Base-by-base conservation (phyloP, 2,888 invertebrate genomes). In the Drosophila barbarae region DNA sequence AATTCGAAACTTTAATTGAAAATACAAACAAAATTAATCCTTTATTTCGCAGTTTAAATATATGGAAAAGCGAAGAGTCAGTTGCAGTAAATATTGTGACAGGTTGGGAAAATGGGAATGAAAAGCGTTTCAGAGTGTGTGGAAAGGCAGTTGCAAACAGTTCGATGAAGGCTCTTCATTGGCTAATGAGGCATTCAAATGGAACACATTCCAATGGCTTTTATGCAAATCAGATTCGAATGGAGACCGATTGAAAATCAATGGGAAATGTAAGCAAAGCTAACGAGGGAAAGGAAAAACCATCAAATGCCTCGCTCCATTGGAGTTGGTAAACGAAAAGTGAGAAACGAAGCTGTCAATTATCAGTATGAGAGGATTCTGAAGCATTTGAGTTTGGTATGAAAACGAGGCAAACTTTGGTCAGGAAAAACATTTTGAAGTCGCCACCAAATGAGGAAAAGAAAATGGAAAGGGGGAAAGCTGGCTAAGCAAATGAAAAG, bases 401-500 rank as follows among this genome's bases (percentile, higher is more conserved):
- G 41, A 15, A 15, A n/a, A 30, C 15, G 21, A 15, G 15, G 28
- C 21, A 36, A 60, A 60, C 30, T 49, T 42, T 42, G 42, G 9
- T 42, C 50, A 46, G 46, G 42, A 36, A 49, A 66, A 59, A 42
- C 53, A 58, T 50, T 66, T 46, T 1, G 15, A 69, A 30, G 28
- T 55, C 18, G 35, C 61, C 52, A 30, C 61, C 49, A 55, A 59
- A 59, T 59, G 71, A 54, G 44, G 53, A 47, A 4, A 23, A 30
- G 30, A 21, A 63, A 63, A 46, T 42, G 35, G 7, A 47, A 41
- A 35, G 30, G 18, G 38, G 26, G 13, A 34, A 23, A 10, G 50
- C 0, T 35, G n/a, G 51, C 59, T 55, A 58, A 54, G 57, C 46
- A 56, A 74, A 58, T 66, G 59, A 51, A 52, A 63, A 63, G 47